These are phyloP conservation scores for Xestia c-nigrum DNA, from an alignment of 2,888 invertebrate species.

Conservation along the genomic window DNA sequence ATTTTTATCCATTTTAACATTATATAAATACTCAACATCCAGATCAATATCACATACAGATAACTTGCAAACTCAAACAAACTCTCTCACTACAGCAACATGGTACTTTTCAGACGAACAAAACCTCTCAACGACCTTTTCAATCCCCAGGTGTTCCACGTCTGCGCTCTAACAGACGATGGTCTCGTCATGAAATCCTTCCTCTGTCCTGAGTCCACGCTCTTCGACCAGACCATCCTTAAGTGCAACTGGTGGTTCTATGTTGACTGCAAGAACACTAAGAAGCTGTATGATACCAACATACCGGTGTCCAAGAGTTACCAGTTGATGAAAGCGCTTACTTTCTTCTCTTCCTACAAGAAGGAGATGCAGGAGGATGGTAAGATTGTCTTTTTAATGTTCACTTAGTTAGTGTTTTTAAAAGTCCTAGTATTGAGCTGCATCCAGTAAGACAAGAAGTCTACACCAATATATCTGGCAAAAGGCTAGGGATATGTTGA, in stretches of 20 bases:
- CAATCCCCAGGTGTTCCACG: constrained; percentile 95
- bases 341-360: constrained; percentile 96
- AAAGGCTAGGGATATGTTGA: neutral
- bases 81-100: neutral
- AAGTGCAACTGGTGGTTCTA: constrained; percentile 99
- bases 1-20: neutral
- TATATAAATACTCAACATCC: neutral
- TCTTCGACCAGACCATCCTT: constrained; percentile 97
- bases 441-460: neutral
- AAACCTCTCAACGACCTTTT: neutral
- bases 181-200: constrained; percentile 97
- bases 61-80: neutral
- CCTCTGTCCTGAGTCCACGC: constrained; percentile 96
- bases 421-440: neutral
- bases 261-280: constrained; percentile 96
- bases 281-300: constrained; percentile 96
- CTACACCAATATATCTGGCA: neutral
- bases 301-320: constrained; percentile 97
- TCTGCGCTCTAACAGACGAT: constrained; percentile 96
- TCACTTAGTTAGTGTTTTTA: neutral
- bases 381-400: constrained; percentile 43
- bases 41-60: neutral
- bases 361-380: constrained; percentile 90
- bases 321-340: constrained; percentile 97
- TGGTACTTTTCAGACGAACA: neutral